Evolutionary conservation across 1,140 invertebrate species (phyloP).

Genomic region (Gerris buenoi): DNA sequence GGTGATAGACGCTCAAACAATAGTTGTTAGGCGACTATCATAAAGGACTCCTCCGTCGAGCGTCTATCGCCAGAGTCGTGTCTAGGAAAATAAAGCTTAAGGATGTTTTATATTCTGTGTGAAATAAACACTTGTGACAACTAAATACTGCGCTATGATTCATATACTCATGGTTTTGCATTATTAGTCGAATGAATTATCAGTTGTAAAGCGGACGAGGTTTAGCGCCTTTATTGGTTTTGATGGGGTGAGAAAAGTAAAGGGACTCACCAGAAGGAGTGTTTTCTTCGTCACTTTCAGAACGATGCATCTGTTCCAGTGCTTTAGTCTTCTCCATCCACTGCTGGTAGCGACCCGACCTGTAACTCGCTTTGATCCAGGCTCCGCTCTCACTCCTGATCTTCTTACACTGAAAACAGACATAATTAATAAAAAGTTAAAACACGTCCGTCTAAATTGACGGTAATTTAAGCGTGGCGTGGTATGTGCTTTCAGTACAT

Average conservation of each 20-base stretch:
- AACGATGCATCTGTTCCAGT: conserved; percentile 39
- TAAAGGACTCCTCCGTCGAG: too few relatives aligned
- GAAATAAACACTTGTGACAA: too few relatives aligned
- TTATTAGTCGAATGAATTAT: too few relatives aligned
- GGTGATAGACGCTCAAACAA: too few relatives aligned
- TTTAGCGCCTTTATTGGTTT: neutral
- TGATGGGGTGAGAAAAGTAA: neutral
- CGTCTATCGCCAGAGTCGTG: too few relatives aligned
- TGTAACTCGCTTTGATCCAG: conserved; percentile 86
- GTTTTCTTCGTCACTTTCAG: conserved; percentile 40
- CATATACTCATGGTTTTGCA: too few relatives aligned
- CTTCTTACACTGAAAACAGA: conserved; percentile 33
- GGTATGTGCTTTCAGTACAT: neutral
- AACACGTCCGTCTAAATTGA: neutral
- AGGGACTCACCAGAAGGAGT: conserved; percentile 3
- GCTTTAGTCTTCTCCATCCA: conserved; percentile 76
- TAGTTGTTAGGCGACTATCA: too few relatives aligned
- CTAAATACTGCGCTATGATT: too few relatives aligned
- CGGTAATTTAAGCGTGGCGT: neutral
- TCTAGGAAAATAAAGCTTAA: too few relatives aligned
- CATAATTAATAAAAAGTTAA: neutral
- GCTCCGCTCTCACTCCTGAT: conserved; percentile 88
- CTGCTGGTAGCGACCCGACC: conserved; percentile 70
- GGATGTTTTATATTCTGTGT: too few relatives aligned
- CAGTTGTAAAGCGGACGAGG: too few relatives aligned